Base-by-base conservation (phyloP, 1,140 invertebrate genomes). In the Diuraphis noxia region DNA sequence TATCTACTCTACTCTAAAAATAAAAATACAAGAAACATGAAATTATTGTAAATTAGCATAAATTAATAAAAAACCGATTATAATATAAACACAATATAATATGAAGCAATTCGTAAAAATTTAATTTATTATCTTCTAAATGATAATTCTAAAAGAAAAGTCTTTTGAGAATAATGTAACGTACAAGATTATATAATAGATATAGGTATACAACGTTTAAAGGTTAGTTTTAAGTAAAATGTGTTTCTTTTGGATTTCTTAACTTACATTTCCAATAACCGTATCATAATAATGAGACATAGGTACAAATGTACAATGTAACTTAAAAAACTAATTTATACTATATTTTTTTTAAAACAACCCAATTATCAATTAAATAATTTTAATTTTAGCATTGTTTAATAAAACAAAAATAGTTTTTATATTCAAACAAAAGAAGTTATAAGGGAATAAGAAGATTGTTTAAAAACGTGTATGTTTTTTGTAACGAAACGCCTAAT, bases 401-500 rank as follows among this genome's bases (percentile, higher is more conserved):
- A 79, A 25, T 81, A 43, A 43, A 85, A 43, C 7, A n/a, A 19
- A 63, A 88, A 63, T 88, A 88, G 17, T 88, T 30, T 30, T 88
- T 77, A 23, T 41, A 34, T 36, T 38, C 40, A 21, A 90, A 90
- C 52, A 46, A 90, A 77, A 90, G 52, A 56, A 49, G 56, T 23
- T 17, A 46, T 19, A 9, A 10, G 56, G 52, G 56, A 72, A 79
- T 79, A 43, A 81, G 63, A 79, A 89, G 56, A 41, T 63, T 89
- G 40, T 89, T 63, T 36, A 43, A 30, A 89, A 43, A 77, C 88
- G 88, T 81, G 88, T 81, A 81, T 49, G 77, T 90, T 56, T 90
- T 90, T 90, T n/a, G 88, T 90, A 90, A 90, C 77, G 88, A 90
- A 56, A 81, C 88, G 41, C 36, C 34, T 81, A 81, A 87, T 41